phyloP scores from a whole-genome alignment of 2,113 vertebrate genomes.

The Actenoides hombroni region DNA sequence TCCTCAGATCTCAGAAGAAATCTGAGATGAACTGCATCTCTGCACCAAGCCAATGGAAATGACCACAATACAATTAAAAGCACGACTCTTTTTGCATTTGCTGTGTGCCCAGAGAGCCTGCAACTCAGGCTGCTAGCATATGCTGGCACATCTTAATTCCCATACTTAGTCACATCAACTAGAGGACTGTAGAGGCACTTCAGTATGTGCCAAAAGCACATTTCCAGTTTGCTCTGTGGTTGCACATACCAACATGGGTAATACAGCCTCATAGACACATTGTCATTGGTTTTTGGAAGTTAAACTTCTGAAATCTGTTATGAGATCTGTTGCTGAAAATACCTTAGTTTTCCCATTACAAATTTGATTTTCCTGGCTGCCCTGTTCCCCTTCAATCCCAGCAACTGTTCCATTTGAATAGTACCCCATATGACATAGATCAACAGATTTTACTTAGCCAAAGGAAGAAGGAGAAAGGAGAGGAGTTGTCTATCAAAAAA shows the following conservation, averaged over 20 bases:
- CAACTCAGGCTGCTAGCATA: neutral
- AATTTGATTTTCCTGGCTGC: neutral
- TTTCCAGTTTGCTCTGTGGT: neutral
- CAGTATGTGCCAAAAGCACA: neutral
- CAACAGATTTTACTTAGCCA: neutral
- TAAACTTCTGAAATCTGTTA: neutral
- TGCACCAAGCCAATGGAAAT: neutral
- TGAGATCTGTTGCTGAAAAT: neutral
- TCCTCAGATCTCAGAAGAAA: neutral
- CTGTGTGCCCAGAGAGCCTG: neutral
- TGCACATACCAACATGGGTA: accelerated
- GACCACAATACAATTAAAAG: neutral
- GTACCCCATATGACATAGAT: neutral
- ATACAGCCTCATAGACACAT: neutral
- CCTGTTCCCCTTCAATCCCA: neutral
- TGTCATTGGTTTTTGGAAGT: neutral
- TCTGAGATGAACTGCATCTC: neutral
- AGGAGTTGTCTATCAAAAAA: neutral
- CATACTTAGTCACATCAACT: neutral
- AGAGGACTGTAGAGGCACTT: neutral
- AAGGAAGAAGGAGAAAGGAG: neutral
- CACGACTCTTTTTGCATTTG: neutral
- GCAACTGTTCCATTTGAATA: neutral
- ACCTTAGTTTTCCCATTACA: neutral
- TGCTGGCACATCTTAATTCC: neutral